Evolutionary conservation across 2,797 vertebrate genomes (phyloP).

Genomic region (Sphaeramia orbicularis): DNA sequence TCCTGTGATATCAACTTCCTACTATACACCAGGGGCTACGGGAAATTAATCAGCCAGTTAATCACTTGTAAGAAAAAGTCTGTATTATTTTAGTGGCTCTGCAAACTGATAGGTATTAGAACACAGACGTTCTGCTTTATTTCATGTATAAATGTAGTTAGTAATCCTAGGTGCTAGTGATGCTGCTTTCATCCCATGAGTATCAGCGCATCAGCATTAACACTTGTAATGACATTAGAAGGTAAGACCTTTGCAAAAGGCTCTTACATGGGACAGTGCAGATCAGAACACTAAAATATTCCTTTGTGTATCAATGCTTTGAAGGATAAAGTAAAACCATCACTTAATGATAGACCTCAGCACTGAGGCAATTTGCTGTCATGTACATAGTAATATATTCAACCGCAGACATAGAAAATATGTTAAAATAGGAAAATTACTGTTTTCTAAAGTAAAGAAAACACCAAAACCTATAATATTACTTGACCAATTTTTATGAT

Average conservation of each 20-base stretch:
- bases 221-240: neutral
- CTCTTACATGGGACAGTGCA: neutral
- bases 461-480: no score
- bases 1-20: neutral
- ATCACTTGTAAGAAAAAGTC: neutral
- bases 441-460: no score
- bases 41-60: neutral
- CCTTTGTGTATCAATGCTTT: no score
- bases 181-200: neutral
- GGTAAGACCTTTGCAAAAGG: neutral
- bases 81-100: neutral
- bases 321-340: no score
- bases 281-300: conserved; percentile 1
- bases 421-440: no score
- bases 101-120: neutral
- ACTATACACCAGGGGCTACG: neutral
- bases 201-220: neutral
- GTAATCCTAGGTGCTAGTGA: neutral
- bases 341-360: no score
- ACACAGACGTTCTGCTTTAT: neutral
- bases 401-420: no score
- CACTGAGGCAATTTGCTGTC: no score
- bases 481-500: no score
- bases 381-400: no score
- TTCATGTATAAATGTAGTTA: neutral